Evolutionary conservation across 2,888 invertebrate species (phyloP), one percentile per base, ranked within the genome.

Genomic region (Torymus aiolomorphi): DNA sequence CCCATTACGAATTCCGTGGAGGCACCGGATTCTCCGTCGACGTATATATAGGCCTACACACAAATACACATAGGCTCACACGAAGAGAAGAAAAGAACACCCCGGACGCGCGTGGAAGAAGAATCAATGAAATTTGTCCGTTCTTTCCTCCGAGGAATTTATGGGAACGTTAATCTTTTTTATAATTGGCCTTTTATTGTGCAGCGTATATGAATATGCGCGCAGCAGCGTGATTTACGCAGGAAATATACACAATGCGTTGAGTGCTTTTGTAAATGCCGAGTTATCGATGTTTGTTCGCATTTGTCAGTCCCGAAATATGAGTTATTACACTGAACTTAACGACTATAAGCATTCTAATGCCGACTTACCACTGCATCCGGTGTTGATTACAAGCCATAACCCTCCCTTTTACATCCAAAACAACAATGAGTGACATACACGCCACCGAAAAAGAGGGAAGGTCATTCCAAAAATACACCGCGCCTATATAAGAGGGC

Each of bases 1-100:
- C 16, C 71, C 71, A 77, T 77, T 77, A 77, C 24, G 59, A 66
- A 71, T 77, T 77, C 77, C 31, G 49, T 59, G 51, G 71, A 56
- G 70, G 70, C 24, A 63, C 57, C 57, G 76, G 70, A 71, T 65
- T 52, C 63, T 65, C 42, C 42, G 42, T 24, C 31, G 20, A 2
- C 54, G 51, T 51, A 72, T 62, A 11, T 42, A 42, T 42, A 42
- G 42, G 42, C 42, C 42, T 42, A 8, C 42, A 42, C 42, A 8
- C 42, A 42, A 1, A 42, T 1, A 42, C 8, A 42, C 0, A 42
- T 5, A 42, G 42, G 8, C 42, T 42, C 42, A 42, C 42, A 42
- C 54, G 12, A 54, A 75, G 67, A 61, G 67, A 59, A 59, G 61
- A 75, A 66, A 73, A 65, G 31, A 12, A 52, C 42, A 42, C 18